Base-by-base conservation (phyloP, 2,888 invertebrate species). In the Cinara cedri region DNA sequence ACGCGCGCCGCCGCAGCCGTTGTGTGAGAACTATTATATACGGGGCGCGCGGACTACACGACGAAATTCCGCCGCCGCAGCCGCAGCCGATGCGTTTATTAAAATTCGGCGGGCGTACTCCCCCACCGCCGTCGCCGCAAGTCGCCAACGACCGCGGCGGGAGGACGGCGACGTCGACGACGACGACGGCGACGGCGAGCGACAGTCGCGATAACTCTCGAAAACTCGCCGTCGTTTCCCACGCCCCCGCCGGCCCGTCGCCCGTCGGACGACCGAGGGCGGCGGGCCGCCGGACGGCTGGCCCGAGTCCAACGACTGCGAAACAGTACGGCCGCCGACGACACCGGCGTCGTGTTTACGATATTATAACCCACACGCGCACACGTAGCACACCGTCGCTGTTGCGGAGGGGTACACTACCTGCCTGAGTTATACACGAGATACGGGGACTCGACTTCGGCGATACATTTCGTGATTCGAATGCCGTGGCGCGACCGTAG, bases 21-120 rank as follows among this genome's bases (percentile, higher is more conserved):
- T 49, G 70, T 78, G 78, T 70, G 78, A 78, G 70, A 78, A 78
- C 68, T 44, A 14, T 34, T 34, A 34, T 49, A 19, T 76, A 70
- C 70, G 70, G 65, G 54, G 65, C 62, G 60, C 19, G 72, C 51
- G 19, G 62, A 54, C 65, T 65, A 65, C 44, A 76, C 76, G 65
- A 76, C 54, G 57, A 70, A 78, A 78, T 78, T 78, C 70, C 70
- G 57, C 76, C 76, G 46, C 51, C 34, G 51, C n/a, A n/a, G n/a
- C 60, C 51, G 46, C 16, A 10, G 26, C 16, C 44, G 63, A n/a
- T 34, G 46, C 60, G 68, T 51, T 54, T 78, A 74, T 72, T 72
- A 78, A 78, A 78, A 78, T 78, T 78, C 78, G 78, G 78, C 46
- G 51, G 60, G 78, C 78, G 78, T 78, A 42, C 54, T 57, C 16